Percentiles rank a stretch among this genome's conserved stretches.
Conservation (phyloP, 1,140 invertebrate genomes). For the Anoplolepis gracilipes region DNA sequence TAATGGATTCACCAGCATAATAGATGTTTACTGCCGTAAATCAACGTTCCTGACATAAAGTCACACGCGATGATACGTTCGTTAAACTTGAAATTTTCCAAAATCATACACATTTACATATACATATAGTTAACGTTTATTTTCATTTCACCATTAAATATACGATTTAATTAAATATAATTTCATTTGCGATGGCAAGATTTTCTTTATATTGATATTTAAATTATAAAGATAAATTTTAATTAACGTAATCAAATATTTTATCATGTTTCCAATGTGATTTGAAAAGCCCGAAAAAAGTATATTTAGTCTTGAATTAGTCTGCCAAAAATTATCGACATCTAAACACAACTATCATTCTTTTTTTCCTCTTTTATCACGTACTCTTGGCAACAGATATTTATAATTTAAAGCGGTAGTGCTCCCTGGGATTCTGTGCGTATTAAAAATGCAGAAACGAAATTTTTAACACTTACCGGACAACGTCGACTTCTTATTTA, state of each 20-base stretch:
- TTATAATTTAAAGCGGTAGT: conserved; percentile 11
- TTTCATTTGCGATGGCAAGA: neutral
- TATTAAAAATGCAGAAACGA: neutral
- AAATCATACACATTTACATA: conserved; percentile 1
- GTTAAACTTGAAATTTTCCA: neutral
- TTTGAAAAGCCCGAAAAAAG: neutral
- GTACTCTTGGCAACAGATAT: neutral
- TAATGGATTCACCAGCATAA: neutral
- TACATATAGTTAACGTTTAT: neutral
- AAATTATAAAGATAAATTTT: neutral
- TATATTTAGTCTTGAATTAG: neutral
- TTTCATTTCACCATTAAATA: neutral
- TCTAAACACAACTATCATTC: neutral
- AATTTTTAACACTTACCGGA: conserved; percentile 32
- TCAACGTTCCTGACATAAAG: conserved; percentile 24
- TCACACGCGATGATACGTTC: neutral
- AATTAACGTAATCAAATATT: neutral
- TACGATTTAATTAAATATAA: conserved; percentile 5
- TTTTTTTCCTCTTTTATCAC: neutral
- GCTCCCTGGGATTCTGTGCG: neutral
- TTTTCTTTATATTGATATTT: neutral
- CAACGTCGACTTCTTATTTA: conserved; percentile 48
- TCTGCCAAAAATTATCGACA: neutral
- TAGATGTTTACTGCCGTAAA: neutral
- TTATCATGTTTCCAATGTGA: neutral